A percentile compares a stretch with the other conserved stretches of the same genome.
phyloP scores from a whole-genome alignment of 2,888 invertebrate species.

The Metopia argyrocephala region DNA sequence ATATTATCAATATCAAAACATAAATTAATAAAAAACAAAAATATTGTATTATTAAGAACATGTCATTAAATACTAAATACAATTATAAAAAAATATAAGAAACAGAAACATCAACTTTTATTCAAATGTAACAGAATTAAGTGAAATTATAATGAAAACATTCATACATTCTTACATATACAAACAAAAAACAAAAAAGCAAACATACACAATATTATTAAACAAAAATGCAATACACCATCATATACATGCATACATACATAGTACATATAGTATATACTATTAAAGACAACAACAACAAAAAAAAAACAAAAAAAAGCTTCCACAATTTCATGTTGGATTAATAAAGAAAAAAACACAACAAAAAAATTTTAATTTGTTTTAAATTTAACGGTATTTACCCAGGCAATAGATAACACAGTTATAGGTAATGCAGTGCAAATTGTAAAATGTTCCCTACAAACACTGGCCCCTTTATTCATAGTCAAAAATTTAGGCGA shows the following conservation, averaged over 20 bases:
- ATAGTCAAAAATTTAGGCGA: no score
- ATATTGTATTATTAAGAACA: background rate
- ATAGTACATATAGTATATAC: no score
- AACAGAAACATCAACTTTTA: conserved; percentile 47
- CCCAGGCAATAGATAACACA: no score
- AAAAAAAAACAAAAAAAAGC: conserved; percentile 38
- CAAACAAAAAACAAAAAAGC: conserved; percentile 21
- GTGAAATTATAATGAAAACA: conserved; percentile 40
- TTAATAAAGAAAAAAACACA: conserved; percentile 27
- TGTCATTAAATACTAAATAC: background rate
- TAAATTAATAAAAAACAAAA: conserved; percentile 1
- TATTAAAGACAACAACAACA: conserved; percentile 38
- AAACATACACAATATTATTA: conserved; percentile 34
- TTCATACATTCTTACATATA: no score
- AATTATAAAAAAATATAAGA: conserved; percentile 14
- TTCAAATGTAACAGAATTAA: conserved; percentile 61
- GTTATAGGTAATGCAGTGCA: no score
- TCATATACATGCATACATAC: conserved; percentile 42
- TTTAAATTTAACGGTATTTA: background rate
- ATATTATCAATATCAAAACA: conserved; percentile 50
- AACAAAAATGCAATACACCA: conserved; percentile 31
- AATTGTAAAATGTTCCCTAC: no score
- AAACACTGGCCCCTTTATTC: no score
- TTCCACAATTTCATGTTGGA: conserved; percentile 58
- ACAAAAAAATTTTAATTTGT: background rate